phyloP scores from a whole-genome alignment of 1,140 invertebrate species.

The Diprion similis region DNA sequence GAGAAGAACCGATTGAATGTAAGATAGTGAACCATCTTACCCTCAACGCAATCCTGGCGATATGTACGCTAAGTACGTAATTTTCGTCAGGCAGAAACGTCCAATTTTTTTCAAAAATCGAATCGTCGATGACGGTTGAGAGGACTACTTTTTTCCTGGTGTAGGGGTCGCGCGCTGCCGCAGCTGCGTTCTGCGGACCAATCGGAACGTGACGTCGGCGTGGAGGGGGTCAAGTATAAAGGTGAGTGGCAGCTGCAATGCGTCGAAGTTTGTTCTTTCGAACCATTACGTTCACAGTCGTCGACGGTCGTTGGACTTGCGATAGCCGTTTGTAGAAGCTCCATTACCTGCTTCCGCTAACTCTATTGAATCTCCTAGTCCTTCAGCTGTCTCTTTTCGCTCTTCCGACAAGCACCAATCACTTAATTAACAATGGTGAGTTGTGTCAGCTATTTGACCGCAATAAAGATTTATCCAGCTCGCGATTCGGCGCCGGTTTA shows the following conservation, averaged over 20 bases:
- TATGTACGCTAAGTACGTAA: too few species aligned
- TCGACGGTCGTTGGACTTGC: neutral
- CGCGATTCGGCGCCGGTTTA: too few species aligned
- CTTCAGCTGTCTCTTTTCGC: constrained; percentile 26
- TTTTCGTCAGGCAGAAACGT: too few species aligned
- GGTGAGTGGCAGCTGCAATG: neutral
- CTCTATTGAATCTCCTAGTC: constrained; percentile 39
- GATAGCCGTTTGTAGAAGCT: constrained; percentile 36
- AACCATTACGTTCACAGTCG: neutral
- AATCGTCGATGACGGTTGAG: too few species aligned
- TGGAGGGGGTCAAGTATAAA: neutral
- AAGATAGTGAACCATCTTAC: too few species aligned
- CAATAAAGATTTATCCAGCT: neutral
- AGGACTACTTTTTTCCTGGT: too few species aligned
- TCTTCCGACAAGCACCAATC: constrained; percentile 8
- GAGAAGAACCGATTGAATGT: too few species aligned
- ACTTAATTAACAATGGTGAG: constrained; percentile 36
- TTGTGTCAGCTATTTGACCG: neutral
- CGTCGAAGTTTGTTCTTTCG: neutral
- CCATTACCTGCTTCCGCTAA: constrained; percentile 41
- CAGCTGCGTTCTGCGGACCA: too few species aligned
- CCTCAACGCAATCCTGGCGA: too few species aligned
- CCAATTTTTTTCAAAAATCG: too few species aligned
- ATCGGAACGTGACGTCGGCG: too few species aligned
- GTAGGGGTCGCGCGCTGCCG: too few species aligned